Percentiles rank a stretch among this genome's conserved stretches.
Conservation (phyloP, 2,888 invertebrate species). For the Icerya purchasi region DNA sequence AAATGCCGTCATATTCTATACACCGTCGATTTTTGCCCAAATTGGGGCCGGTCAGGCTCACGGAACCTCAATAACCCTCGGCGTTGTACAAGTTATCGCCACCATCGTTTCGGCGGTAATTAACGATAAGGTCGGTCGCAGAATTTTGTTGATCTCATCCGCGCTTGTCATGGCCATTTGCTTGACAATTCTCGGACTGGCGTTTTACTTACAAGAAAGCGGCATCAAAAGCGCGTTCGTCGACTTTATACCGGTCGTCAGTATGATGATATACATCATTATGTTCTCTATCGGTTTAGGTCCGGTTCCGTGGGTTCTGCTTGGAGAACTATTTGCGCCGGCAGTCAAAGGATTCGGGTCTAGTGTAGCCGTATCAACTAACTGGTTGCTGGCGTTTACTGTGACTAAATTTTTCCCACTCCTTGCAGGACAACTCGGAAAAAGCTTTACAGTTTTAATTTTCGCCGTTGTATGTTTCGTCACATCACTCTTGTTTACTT, state of each 20-base stretch:
- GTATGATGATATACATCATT: slow-evolving; percentile 41
- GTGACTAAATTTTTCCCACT: slow-evolving; percentile 35
- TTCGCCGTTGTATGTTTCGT: slow-evolving; percentile 38
- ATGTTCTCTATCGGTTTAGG: slow-evolving; percentile 51
- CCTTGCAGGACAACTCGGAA: slow-evolving; percentile 31
- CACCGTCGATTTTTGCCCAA: slow-evolving; percentile 47
- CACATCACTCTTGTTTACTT: slow-evolving; percentile 38
- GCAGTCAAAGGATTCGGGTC: slow-evolving; percentile 48
- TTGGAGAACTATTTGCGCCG: slow-evolving; percentile 51
- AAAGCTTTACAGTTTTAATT: slow-evolving; percentile 40
- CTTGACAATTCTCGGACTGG: slow-evolving; percentile 44
- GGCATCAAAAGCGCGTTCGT: slow-evolving; percentile 32
- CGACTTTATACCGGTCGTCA: slow-evolving; percentile 41
- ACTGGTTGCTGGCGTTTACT: slow-evolving; percentile 52
- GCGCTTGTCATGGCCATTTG: slow-evolving; percentile 48
- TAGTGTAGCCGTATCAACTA: slow-evolving; percentile 48
- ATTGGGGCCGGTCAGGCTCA: slow-evolving; percentile 45
- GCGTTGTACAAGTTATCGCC: slow-evolving; percentile 47
- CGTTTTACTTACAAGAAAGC: slow-evolving; percentile 37
- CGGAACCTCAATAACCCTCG: slow-evolving; percentile 56
- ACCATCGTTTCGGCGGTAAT: slow-evolving; percentile 44
- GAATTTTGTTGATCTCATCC: slow-evolving; percentile 52
- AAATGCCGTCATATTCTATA: slow-evolving; percentile 66
- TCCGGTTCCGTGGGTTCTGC: slow-evolving; percentile 60
- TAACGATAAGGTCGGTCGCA: slow-evolving; percentile 60